A percentile compares a stretch with the other conserved stretches of the same genome.
These are phyloP conservation scores for Sebastes melanostomus DNA, from an alignment of 2,797 vertebrate species.

Conservation along the genomic window DNA sequence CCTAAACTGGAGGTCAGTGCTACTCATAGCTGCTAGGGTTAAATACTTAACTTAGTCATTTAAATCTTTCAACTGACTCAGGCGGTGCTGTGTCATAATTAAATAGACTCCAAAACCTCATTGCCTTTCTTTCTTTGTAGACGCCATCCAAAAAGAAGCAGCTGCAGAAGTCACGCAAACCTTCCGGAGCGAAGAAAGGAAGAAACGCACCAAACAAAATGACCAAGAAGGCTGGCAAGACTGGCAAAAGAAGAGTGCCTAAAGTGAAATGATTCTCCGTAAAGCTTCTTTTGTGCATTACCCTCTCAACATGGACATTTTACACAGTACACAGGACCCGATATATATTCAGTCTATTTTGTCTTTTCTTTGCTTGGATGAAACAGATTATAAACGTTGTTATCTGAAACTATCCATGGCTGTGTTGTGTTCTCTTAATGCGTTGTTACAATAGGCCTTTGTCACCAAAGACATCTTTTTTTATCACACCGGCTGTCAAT, in stretches of 20 bases:
- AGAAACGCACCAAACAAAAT: conserved; percentile 47
- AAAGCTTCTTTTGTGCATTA: background rate
- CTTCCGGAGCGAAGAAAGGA: conserved; percentile 37
- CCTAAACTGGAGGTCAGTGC: conserved; percentile 75
- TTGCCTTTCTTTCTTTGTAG: conserved; percentile 31
- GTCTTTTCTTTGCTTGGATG: background rate
- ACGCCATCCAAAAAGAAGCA: conserved; percentile 53
- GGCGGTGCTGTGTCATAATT: background rate
- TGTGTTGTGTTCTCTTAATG: background rate
- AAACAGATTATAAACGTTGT: conserved; percentile 29
- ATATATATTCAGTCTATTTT: conserved; percentile 4
- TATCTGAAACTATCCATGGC: background rate
- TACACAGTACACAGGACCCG: background rate
- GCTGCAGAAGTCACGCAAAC: conserved; percentile 54
- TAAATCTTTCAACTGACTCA: accelerated
- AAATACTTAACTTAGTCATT: background rate
- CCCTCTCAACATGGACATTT: conserved; percentile 29
- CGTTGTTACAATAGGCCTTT: background rate
- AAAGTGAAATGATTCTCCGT: conserved; percentile 59
- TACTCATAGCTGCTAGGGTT: background rate
- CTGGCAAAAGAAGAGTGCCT: conserved; percentile 60
- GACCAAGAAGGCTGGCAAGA: conserved; percentile 55
- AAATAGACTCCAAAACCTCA: accelerated
- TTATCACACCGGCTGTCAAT: too few species aligned
- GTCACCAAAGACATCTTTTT: background rate